Evolutionary conservation across 2,888 invertebrate species (phyloP).

Genomic region (Cryptocephalus primarius): DNA sequence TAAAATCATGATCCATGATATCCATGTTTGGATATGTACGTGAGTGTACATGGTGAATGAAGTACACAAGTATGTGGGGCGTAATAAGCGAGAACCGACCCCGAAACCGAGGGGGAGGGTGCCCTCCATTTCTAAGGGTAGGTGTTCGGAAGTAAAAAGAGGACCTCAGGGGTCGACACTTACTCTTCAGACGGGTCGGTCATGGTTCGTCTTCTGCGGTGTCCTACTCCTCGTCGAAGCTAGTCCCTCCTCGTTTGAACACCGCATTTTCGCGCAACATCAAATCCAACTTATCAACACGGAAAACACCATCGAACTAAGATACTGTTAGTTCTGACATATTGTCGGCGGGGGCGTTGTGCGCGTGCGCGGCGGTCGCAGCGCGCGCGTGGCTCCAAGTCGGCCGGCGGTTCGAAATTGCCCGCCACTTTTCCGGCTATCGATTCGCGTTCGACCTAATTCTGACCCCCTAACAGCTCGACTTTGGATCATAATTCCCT

Average conservation of each 20-base stretch:
- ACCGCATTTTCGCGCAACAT: constrained; percentile 38
- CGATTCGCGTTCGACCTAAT: constrained; percentile 4
- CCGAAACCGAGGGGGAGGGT: constrained; percentile 10
- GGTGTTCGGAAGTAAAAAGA: too few species aligned
- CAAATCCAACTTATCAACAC: constrained; percentile 36
- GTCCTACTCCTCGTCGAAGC: constrained; percentile 68
- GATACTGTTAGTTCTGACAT: constrained; percentile 30
- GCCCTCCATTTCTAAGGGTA: too few species aligned
- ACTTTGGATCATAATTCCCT: too few species aligned
- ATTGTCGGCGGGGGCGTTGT: constrained; percentile 8
- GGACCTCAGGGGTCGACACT: constrained; percentile 38
- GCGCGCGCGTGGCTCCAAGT: constrained; percentile 17
- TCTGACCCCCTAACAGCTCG: neutral
- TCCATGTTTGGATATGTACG: too few species aligned
- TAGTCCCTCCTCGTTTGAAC: constrained; percentile 41
- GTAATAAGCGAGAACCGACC: constrained; percentile 26
- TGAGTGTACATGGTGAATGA: too few species aligned
- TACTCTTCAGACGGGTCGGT: constrained; percentile 87
- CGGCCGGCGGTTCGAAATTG: constrained; percentile 13
- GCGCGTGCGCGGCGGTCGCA: constrained; percentile 18
- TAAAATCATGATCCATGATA: too few species aligned
- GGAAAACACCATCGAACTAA: constrained; percentile 37
- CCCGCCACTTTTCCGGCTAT: constrained; percentile 13
- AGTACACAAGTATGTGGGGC: constrained; percentile 4
- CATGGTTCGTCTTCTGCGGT: constrained; percentile 78